Evolutionary conservation across 2,113 vertebrate genomes (phyloP).

Genomic region (Psophia crepitans): DNA sequence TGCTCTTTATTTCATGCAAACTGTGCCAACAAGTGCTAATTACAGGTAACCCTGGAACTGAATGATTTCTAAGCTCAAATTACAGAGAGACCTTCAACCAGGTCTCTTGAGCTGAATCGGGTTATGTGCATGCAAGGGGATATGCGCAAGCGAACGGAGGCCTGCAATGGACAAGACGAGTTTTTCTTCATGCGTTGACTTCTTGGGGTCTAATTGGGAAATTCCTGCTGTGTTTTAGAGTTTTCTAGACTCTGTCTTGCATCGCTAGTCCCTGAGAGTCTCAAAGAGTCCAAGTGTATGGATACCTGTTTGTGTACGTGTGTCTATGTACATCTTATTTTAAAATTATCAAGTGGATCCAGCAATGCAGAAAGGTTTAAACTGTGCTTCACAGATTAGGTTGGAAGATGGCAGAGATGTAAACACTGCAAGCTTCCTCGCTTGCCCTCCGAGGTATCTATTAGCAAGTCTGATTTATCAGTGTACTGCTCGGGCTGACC

Average conservation of each 20-base stretch:
- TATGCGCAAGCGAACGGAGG: not conserved
- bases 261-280: not conserved
- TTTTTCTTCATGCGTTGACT: not conserved
- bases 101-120: not conserved
- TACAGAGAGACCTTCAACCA: not conserved
- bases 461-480: conserved; percentile 7
- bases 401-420: not conserved
- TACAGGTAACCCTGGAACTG: conserved; percentile 80
- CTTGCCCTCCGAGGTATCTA: not conserved
- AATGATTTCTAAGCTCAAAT: not conserved
- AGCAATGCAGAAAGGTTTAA: not conserved
- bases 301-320: not conserved
- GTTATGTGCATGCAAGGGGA: not conserved
- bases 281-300: not conserved
- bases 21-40: conserved; percentile 73
- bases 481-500: not conserved
- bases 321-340: not conserved
- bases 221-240: not conserved
- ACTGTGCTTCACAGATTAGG: not conserved
- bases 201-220: not conserved
- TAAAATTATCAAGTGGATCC: not conserved
- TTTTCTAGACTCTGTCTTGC: not conserved
- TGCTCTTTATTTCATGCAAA: conserved; percentile 89
- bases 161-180: not conserved
- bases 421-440: not conserved